phyloP scores from a whole-genome alignment of 2,888 invertebrate species.

The Clitarchus hookeri region DNA sequence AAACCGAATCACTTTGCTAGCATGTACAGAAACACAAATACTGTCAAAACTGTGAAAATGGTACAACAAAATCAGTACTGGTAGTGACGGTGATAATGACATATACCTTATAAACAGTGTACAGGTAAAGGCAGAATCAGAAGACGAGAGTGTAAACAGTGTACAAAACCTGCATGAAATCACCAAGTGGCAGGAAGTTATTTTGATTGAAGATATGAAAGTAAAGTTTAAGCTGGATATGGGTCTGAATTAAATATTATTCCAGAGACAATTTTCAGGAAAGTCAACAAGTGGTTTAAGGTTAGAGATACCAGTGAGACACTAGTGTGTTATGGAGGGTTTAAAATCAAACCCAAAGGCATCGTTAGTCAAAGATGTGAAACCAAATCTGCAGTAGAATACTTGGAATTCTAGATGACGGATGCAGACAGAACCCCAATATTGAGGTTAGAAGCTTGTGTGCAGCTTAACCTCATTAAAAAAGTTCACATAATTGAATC shows the following conservation, averaged over 20 bases:
- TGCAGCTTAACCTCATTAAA: slow-evolving; percentile 10
- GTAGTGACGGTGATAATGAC: not conserved
- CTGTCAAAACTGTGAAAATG: too few relatives aligned
- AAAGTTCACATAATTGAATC: not conserved
- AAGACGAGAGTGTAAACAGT: not conserved
- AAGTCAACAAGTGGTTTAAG: not conserved
- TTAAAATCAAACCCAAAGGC: slow-evolving; percentile 19
- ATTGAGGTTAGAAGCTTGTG: slow-evolving; percentile 23
- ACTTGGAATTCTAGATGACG: slow-evolving; percentile 1
- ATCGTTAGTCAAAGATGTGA: not conserved
- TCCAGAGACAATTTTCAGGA: not conserved
- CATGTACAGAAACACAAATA: not conserved
- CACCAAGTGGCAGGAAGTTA: not conserved
- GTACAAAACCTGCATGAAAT: not conserved
- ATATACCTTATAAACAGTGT: not conserved
- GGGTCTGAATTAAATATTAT: slow-evolving; percentile 23
- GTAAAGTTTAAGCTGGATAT: slow-evolving; percentile 17
- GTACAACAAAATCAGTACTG: not conserved
- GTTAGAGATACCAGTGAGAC: slow-evolving; percentile 6
- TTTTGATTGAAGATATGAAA: not conserved
- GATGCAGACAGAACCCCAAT: slow-evolving; percentile 18
- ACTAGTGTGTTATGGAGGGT: slow-evolving; percentile 15
- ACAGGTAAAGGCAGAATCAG: not conserved
- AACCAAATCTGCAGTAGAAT: not conserved
- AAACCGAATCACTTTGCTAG: not conserved